phyloP scores from a whole-genome alignment of 2,888 invertebrate genomes.

The Calameuta pallipes region DNA sequence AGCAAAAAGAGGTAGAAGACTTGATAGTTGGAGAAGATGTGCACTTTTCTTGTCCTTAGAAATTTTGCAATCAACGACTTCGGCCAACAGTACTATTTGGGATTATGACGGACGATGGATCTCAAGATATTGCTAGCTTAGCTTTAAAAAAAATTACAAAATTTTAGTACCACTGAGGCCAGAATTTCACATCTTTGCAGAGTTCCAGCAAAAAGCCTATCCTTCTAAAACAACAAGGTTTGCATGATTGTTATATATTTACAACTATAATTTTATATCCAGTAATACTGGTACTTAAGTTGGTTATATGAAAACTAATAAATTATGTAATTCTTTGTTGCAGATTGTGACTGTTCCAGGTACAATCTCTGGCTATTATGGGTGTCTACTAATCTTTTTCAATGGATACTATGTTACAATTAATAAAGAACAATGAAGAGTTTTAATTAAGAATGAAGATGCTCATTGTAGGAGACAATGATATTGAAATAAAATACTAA shows the following conservation, averaged over 20 bases:
- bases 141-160: background rate
- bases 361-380: background rate
- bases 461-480: background rate
- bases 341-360: background rate
- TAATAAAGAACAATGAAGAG: background rate
- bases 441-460: background rate
- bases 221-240: slow-evolving; percentile 15
- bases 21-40: slow-evolving; percentile 2
- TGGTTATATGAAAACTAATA: background rate
- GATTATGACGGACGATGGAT: background rate
- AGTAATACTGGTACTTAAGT: background rate
- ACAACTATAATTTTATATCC: background rate
- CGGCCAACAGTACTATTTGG: background rate
- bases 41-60: background rate
- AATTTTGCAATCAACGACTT: background rate
- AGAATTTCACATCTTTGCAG: slow-evolving; percentile 9
- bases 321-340: background rate
- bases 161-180: background rate
- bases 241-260: background rate
- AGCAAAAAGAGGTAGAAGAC: background rate
- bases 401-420: background rate
- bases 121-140: background rate
- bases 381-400: background rate
- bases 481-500: background rate
- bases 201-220: slow-evolving; percentile 19